Evolutionary conservation across 2,888 invertebrate species (phyloP), one percentile per base, ranked within the genome.

Genomic region (Tyria jacobaeae): DNA sequence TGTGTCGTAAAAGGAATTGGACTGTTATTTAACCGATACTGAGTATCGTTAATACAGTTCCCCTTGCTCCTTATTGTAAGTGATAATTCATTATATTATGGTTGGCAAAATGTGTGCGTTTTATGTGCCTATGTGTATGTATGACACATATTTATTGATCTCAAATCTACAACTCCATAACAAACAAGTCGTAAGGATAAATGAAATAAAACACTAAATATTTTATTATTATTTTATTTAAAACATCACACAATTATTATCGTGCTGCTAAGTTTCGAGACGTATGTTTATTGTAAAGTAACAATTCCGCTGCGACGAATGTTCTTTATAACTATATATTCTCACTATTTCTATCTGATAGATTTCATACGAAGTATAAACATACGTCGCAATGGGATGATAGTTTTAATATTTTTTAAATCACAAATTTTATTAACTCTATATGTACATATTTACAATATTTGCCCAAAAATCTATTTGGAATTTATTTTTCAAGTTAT

Each of bases 161-260:
- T n/a, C n/a, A n/a, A n/a, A n/a, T n/a, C n/a, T n/a, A n/a, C n/a
- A n/a, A n/a, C n/a, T n/a, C n/a, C n/a, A n/a, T 15, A 17, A 52
- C 7, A 3, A 37, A 3, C 35, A 35, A 9, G 0, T 24, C 35
- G 17, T 44, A 9, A 15, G 15, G 0, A 25, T n/a, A 15, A 37
- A 15, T 14, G 25, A 50, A 57, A 57, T 50, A 57, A 41, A 14
- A 37, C 34, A 57, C 14, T 31, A 6, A 15, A 17, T 41, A 1
- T 44, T 58, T 47, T 15, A 34, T 51, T 15, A 15, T 34, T 39
- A 27, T 57, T 44, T 37, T 58, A 56, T 17, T 34, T 51, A 37
- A 57, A 57, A 47, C 21, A 62, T 50, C 52, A 60, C 49, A 48
- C 51, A 47, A 56, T 49, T 56, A 56, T 49, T 56, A 51, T 50